Evolutionary conservation across 2,797 vertebrate species (phyloP), one percentile per base, ranked within the genome.

Genomic region (Paedocypris micromegethes): DNA sequence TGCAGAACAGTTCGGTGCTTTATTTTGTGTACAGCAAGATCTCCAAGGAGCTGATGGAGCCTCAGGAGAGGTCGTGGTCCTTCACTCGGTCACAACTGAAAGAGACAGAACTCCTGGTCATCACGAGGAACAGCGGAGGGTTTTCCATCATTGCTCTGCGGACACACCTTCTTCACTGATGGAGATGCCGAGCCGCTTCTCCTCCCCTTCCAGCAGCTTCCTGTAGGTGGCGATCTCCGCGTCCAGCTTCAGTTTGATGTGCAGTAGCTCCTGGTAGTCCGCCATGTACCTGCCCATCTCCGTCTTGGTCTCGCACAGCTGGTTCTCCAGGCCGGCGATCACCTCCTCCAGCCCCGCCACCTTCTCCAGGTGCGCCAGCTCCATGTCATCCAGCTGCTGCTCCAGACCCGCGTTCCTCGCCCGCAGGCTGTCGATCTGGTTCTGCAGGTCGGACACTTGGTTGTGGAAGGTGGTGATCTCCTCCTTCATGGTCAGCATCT

Each of bases 151-250:
- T 6, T 6, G 53, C 37, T 63, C 58, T 80, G 76, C 78, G 72
- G 60, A 63, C 59, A 57, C 37, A 5, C 53, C 80, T 73, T 23
- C 23, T 23, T 87, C 86, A 39, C 74, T 41, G 59, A 69, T 6
- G 3, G 72, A 9, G 62, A 93, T 88, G 37, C 90, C 91, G 9
- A 93, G 86, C 81, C 91, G 84, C 42, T 78, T 58, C 76, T 93
- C 90, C 72, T 92, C 90, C 9, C 87, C 91, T 77, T 92, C 91
- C 80, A 91, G 86, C 40, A 91, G 87, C 82, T 89, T 90, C 80
- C 91, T 88, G 84, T 92, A 93, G 72, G 90, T 90, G 58, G 91
- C 88, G 5, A 92, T 92, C 86, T 93, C 91, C 0, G 85, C 87
- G 42, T 90, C 88, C 76, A 90, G 74, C 80, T 85, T 90, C 58